Percentiles rank a stretch among this genome's conserved stretches.
Conservation (phyloP, 2,888 invertebrate species). For the Piscicola geometra region DNA sequence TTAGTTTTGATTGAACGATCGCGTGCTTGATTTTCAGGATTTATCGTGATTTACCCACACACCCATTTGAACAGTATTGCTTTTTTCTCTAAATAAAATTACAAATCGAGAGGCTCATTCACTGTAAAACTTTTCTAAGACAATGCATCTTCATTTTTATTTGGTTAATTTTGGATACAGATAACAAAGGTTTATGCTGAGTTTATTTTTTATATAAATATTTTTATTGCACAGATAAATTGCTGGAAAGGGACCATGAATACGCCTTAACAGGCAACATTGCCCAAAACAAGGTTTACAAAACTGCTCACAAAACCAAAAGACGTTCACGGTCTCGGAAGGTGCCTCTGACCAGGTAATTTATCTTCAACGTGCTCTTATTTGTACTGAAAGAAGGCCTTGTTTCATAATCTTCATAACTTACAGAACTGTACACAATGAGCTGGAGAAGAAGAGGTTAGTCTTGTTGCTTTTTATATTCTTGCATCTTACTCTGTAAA, state of each 20-base stretch:
- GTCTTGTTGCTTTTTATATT: background rate
- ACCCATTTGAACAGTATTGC: too few species aligned
- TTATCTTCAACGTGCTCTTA: background rate
- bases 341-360: background rate
- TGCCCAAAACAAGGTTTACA: background rate
- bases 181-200: too few species aligned
- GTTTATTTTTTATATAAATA: too few species aligned
- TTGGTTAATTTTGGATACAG: too few species aligned
- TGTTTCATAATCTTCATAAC: background rate
- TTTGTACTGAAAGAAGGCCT: background rate
- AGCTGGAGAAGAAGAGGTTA: slow-evolving; percentile 6
- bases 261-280: background rate
- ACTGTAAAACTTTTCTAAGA: background rate
- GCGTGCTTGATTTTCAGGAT: too few species aligned
- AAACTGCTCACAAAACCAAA: slow-evolving; percentile 6
- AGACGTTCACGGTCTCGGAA: background rate
- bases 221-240: background rate
- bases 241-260: background rate
- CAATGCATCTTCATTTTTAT: too few species aligned
- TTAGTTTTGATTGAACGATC: background rate
- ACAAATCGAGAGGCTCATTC: background rate
- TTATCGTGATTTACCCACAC: too few species aligned
- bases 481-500: too few species aligned
- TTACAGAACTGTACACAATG: background rate
- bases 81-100: too few species aligned